A percentile compares a stretch with the other conserved stretches of the same genome.
Evolutionary conservation across 2,797 vertebrate species (phyloP).

Genomic region (Lutjanus argentimaculatus): DNA sequence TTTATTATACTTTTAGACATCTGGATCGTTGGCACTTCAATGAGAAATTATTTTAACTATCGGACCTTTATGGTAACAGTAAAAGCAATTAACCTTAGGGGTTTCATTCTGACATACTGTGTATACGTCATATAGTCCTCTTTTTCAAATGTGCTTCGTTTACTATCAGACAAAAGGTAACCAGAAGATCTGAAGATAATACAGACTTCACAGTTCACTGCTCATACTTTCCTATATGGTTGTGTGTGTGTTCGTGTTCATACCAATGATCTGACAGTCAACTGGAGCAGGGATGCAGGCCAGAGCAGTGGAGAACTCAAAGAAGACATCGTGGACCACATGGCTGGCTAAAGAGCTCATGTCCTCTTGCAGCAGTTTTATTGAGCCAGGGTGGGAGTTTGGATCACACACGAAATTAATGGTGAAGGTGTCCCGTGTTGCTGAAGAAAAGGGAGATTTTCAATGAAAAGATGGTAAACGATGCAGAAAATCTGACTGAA

Average conservation of each 20-base stretch:
- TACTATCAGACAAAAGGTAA: too few species aligned
- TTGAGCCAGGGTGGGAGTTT: slow-evolving; percentile 79
- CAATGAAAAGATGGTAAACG: too few species aligned
- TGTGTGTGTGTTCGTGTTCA: not conserved
- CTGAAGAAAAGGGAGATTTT: slow-evolving; percentile 73
- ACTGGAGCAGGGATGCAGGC: slow-evolving; percentile 92
- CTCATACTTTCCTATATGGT: too few species aligned
- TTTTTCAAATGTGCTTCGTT: too few species aligned
- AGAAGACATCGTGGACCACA: slow-evolving; percentile 86
- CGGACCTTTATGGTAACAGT: not conserved
- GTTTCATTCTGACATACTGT: not conserved
- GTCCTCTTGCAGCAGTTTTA: slow-evolving; percentile 89
- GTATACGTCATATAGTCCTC: too few species aligned
- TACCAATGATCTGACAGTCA: slow-evolving; percentile 92
- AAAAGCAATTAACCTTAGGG: not conserved
- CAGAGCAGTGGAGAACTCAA: slow-evolving; percentile 93
- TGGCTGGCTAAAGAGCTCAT: slow-evolving; percentile 74
- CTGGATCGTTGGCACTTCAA: not conserved
- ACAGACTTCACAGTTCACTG: not conserved
- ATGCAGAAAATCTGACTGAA: too few species aligned
- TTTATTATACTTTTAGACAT: too few species aligned
- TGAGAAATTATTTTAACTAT: not conserved
- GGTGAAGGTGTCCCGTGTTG: slow-evolving; percentile 84
- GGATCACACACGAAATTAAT: slow-evolving; percentile 92
- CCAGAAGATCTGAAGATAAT: too few species aligned